These are phyloP conservation scores for Eidolon helvum DNA, from an alignment of 2,113 vertebrate species.

Conservation along the genomic window DNA sequence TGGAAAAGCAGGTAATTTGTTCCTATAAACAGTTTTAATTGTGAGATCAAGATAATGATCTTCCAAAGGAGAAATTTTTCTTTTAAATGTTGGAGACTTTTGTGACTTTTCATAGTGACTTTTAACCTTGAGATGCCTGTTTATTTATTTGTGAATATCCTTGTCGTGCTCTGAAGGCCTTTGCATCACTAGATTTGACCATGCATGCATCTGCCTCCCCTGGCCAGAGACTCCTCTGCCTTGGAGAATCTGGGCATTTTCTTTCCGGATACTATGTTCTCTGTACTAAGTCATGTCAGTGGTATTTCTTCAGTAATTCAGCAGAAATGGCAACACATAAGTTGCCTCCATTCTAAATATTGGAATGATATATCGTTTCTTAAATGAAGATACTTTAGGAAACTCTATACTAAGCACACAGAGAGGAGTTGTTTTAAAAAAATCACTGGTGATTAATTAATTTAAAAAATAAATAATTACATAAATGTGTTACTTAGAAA, in stretches of 20 bases:
- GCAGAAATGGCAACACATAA: not conserved
- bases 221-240: not conserved
- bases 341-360: not conserved
- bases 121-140: not conserved
- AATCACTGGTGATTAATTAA: not conserved
- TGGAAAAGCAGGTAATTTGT: not conserved
- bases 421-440: not conserved
- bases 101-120: not conserved
- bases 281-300: not conserved
- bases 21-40: not conserved
- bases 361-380: not conserved
- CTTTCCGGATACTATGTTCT: not conserved
- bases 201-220: not conserved
- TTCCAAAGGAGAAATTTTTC: not conserved
- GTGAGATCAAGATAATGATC: not conserved
- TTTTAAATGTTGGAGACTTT: not conserved
- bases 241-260: not conserved
- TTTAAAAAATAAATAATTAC: conserved; percentile 51
- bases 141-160: not conserved
- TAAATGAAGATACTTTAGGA: conserved; percentile 6
- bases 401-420: not conserved
- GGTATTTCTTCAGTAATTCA: not conserved
- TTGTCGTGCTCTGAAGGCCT: not conserved
- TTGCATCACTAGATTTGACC: not conserved
- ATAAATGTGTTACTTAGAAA: not conserved